Evolutionary conservation across 1,140 invertebrate species (phyloP).

Genomic region (Leptestheria dahalacensis): DNA sequence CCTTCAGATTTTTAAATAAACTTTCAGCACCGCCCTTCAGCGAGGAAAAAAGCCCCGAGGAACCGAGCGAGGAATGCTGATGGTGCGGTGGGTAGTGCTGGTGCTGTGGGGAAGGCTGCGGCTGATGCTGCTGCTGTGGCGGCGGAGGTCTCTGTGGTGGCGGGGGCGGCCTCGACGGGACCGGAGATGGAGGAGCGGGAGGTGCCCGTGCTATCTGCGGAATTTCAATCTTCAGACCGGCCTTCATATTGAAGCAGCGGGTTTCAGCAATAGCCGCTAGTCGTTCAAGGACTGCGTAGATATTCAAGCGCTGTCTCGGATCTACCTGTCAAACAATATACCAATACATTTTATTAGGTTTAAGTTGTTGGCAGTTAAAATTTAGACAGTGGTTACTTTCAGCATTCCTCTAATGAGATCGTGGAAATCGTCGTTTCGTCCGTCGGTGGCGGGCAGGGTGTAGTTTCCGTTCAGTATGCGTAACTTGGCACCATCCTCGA

Average conservation of each 20-base stretch:
- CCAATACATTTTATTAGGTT: no score
- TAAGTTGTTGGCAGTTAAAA: no score
- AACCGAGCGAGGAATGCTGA: constrained; percentile 19
- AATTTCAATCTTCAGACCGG: constrained; percentile 50
- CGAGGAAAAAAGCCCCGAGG: constrained; percentile 52
- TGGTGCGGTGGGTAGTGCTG: constrained; percentile 19
- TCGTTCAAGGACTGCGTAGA: constrained; percentile 62
- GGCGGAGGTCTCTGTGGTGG: constrained; percentile 25
- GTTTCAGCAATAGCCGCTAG: constrained; percentile 74
- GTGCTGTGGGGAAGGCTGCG: constrained; percentile 18
- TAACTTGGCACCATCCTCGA: constrained; percentile 90
- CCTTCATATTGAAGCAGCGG: constrained; percentile 56
- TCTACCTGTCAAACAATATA: constrained; percentile 39
- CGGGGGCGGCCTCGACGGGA: neutral
- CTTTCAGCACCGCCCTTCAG: constrained; percentile 67
- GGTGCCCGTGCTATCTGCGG: constrained; percentile 30
- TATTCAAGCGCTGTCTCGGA: constrained; percentile 56
- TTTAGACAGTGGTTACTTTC: constrained; percentile 28
- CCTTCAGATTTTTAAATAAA: constrained; percentile 78
- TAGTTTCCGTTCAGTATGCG: constrained; percentile 94
- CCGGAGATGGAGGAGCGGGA: constrained; percentile 5
- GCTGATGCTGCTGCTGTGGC: constrained; percentile 18
- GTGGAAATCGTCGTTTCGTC: constrained; percentile 67
- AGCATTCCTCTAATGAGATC: constrained; percentile 79
- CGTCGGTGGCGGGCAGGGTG: constrained; percentile 60